These are phyloP conservation scores for Gnathonemus longibarbis DNA, from an alignment of 2,113 vertebrate species.

Conservation along the genomic window DNA sequence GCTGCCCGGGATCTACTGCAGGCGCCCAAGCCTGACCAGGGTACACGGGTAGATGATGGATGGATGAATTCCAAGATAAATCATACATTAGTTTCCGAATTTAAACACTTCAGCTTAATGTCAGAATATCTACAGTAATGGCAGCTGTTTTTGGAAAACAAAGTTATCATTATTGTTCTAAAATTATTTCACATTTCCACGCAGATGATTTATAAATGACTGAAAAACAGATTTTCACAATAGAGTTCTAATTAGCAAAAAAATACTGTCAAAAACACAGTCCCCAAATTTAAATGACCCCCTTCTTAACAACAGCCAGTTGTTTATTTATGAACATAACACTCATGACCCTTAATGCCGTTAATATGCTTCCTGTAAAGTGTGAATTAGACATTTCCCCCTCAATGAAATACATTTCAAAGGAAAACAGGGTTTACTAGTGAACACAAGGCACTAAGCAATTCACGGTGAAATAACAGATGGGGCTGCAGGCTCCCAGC, in stretches of 20 bases:
- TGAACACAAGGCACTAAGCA: neutral
- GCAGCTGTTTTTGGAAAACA: neutral
- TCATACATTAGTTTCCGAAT: neutral
- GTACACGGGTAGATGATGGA: neutral
- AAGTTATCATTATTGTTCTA: neutral
- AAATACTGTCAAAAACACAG: neutral
- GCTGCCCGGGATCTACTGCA: neutral
- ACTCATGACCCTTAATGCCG: neutral
- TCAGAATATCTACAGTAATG: neutral
- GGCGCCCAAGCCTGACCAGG: neutral
- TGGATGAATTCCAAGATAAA: neutral
- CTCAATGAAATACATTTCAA: neutral
- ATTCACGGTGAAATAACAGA: constrained; percentile 1
- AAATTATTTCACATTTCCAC: neutral
- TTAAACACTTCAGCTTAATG: neutral
- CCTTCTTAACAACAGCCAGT: neutral
- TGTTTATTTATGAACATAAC: neutral
- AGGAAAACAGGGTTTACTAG: neutral
- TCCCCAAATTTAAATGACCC: neutral
- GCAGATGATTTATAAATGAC: neutral
- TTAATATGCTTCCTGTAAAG: neutral
- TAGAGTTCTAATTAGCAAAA: neutral
- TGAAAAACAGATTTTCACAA: neutral
- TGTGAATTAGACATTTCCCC: neutral
- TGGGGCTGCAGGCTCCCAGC: neutral